Base-by-base conservation (phyloP, 2,888 invertebrate genomes). In the Camponotus fellah region DNA sequence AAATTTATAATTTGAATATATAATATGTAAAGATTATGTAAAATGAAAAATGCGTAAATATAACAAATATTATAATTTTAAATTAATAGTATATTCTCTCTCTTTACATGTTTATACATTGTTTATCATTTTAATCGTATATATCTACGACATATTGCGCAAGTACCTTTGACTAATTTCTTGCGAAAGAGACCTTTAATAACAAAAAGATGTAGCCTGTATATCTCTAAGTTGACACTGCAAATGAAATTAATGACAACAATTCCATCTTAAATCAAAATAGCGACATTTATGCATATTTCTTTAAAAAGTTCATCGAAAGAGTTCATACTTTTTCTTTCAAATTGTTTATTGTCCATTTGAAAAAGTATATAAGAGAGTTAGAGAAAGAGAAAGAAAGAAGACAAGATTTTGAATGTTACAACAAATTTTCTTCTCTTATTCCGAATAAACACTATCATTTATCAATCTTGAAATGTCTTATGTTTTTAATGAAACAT, bases 141-240 rank as follows among this genome's bases (percentile, higher is more conserved):
- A 53, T n/a, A 53, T 53, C n/a, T 53, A 8, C 8, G n/a, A 8
- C 6, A 8, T 53, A 53, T 53, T 53, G 8, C 53, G n/a, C n/a
- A 53, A 53, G 2, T 53, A 53, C n/a, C n/a, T 53, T 53, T 5
- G 53, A n/a, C 6, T 49, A 49, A n/a, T 53, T n/a, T 53, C n/a
- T 53, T 53, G n/a, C n/a, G n/a, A n/a, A 53, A n/a, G 53, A 53
- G n/a, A 53, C 8, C 53, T 53, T n/a, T 53, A 53, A n/a, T 53
- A 53, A 49, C 12, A 49, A n/a, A 53, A 53, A 53, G 8, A n/a
- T 26, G 2, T 6, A 49, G 0, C 2, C n/a, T 53, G n/a, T n/a
- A n/a, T 49, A 49, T 53, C 8, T n/a, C n/a, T n/a, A n/a, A 53
- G 49, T 53, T 8, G 17, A 53, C 17, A 17, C n/a, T 2, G n/a